Conservation (phyloP, 2,113 vertebrate species). For the Triplophysa dalaica region DNA sequence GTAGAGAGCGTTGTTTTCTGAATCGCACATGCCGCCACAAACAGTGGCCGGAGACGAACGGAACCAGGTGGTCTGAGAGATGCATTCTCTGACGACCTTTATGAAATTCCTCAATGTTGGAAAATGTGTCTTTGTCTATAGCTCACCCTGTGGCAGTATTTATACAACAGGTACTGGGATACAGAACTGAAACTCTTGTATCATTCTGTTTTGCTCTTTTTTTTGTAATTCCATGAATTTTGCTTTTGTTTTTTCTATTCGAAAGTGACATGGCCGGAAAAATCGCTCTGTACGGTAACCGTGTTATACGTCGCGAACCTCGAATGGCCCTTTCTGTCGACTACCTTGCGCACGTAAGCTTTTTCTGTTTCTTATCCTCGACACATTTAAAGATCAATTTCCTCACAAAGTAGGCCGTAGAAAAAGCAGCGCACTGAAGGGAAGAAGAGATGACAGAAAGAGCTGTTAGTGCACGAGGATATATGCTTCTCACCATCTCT, state of each 20-base stretch:
- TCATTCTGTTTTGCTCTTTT: not conserved
- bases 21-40: not conserved
- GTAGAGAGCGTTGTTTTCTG: conserved; percentile 7
- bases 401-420: conserved; percentile 45
- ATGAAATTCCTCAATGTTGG: conserved; percentile 43
- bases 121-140: conserved; percentile 31
- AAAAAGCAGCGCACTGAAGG: not conserved
- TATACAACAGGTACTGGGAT: conserved; percentile 52
- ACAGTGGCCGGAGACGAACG: not conserved
- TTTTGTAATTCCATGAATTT: not conserved
- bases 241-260: not conserved
- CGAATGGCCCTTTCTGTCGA: conserved; percentile 12
- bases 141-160: conserved; percentile 40
- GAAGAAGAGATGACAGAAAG: not conserved
- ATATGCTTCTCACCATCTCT: not conserved
- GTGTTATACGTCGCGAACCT: conserved; percentile 10
- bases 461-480: not conserved
- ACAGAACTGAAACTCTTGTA: not conserved
- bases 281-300: not conserved
- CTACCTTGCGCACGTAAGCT: conserved; percentile 29
- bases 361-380: conserved; percentile 46
- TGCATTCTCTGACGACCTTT: conserved; percentile 36
- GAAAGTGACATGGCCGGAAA: not conserved
- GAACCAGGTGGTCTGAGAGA: not conserved
- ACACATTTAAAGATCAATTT: conserved; percentile 50